Conservation (phyloP, 2,113 vertebrate genomes). For the Myiagra hebetior region DNA sequence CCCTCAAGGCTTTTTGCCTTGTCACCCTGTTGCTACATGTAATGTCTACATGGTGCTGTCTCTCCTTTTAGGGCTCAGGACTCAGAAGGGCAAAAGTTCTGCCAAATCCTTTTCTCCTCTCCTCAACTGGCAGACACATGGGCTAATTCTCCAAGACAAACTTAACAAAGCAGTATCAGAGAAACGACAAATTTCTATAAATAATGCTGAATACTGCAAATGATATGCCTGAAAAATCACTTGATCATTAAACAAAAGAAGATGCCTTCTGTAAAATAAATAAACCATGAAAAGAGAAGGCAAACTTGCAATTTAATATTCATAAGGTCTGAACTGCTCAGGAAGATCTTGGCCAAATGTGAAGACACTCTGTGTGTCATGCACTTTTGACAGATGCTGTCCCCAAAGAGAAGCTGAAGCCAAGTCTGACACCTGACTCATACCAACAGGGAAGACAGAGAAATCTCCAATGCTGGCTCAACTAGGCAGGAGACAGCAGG, state of each 20-base stretch:
- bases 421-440: not conserved
- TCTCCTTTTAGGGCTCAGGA: not conserved
- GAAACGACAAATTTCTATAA: constrained; percentile 1
- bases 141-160: not conserved
- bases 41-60: not conserved
- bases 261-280: constrained; percentile 4
- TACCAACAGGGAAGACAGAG: not conserved
- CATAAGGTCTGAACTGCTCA: not conserved
- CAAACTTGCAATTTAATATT: not conserved
- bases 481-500: constrained; percentile 23
- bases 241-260: not conserved
- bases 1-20: not conserved
- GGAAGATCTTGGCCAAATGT: not conserved
- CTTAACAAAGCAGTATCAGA: not conserved
- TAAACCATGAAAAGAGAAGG: not conserved
- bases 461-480: constrained; percentile 6
- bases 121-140: not conserved
- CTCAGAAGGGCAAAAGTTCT: not conserved
- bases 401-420: not conserved
- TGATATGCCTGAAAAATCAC: not conserved
- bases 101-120: not conserved
- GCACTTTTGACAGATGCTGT: not conserved
- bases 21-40: not conserved
- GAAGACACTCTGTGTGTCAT: not conserved
- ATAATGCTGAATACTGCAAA: constrained; percentile 16